A percentile compares a stretch with the other conserved stretches of the same genome.
Conservation (phyloP, 2,888 invertebrate species). For the Athrips mouffetella region DNA sequence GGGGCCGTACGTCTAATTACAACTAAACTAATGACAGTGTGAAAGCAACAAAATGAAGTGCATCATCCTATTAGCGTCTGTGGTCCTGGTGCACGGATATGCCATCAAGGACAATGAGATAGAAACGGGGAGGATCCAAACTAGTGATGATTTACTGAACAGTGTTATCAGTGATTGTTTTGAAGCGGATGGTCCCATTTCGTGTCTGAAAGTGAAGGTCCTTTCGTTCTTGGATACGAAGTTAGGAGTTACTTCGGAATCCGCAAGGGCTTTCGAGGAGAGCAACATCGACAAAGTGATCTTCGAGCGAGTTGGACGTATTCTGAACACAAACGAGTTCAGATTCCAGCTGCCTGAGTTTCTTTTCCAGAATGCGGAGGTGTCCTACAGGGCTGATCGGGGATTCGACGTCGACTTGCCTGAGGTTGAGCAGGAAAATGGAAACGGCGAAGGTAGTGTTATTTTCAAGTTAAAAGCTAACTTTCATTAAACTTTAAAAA, state of each 20-base stretch:
- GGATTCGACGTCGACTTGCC: constrained; percentile 82
- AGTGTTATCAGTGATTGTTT: constrained; percentile 86
- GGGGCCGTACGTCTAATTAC: constrained; percentile 69
- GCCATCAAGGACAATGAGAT: constrained; percentile 78
- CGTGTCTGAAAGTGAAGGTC: constrained; percentile 87
- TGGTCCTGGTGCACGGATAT: constrained; percentile 66
- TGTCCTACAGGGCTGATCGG: constrained; percentile 82
- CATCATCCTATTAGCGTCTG: constrained; percentile 72
- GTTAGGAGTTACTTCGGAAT: constrained; percentile 80
- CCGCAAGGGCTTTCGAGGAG: constrained; percentile 79
- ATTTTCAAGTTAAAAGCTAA: background rate
- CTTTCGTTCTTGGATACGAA: constrained; percentile 86
- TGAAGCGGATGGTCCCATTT: constrained; percentile 81
- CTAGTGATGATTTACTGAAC: constrained; percentile 83
- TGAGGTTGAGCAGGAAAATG: constrained; percentile 68
- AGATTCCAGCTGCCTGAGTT: constrained; percentile 84
- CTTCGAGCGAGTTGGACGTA: constrained; percentile 83
- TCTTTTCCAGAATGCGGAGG: constrained; percentile 81
- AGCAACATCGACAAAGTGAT: constrained; percentile 85
- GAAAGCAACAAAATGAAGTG: constrained; percentile 65
- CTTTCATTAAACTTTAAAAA: background rate
- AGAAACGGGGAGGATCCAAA: constrained; percentile 75
- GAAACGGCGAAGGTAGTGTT: constrained; percentile 65
- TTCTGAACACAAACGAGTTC: constrained; percentile 86
- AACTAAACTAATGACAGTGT: constrained; percentile 73